Evolutionary conservation across 2,113 vertebrate genomes (phyloP).

Genomic region (Caracal caracal): DNA sequence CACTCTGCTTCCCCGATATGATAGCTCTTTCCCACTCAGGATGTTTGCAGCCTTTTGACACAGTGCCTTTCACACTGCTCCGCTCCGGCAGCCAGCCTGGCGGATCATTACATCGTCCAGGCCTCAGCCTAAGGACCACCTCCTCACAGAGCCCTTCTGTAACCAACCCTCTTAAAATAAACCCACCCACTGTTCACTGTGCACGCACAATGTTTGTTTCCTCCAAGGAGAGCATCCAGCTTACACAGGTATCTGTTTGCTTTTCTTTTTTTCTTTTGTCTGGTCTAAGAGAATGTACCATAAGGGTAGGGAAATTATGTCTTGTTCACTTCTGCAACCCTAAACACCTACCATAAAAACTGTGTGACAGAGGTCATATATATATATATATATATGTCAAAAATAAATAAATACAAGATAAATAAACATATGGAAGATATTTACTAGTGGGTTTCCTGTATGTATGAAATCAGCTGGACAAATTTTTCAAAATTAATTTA

Average conservation of each 20-base stretch:
- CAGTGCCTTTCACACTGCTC: rapidly evolving
- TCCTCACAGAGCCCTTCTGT: background rate
- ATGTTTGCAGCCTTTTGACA: rapidly evolving
- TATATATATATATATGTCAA: background rate
- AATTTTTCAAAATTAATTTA: background rate
- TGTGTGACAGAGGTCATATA: background rate
- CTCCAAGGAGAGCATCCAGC: background rate
- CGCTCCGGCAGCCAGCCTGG: background rate
- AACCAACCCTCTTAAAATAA: rapidly evolving
- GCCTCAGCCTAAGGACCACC: background rate
- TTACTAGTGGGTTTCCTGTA: background rate
- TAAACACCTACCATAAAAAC: background rate
- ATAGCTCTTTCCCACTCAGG: too few relatives aligned
- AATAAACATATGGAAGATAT: background rate
- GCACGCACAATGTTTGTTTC: rapidly evolving
- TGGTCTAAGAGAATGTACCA: background rate
- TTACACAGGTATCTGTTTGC: too few relatives aligned
- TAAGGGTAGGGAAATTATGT: background rate
- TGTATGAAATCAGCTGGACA: background rate
- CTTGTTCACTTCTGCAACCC: background rate
- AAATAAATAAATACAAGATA: background rate
- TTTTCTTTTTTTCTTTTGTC: background rate
- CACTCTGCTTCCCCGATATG: rapidly evolving
- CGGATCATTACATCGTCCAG: background rate
- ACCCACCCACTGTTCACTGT: too few relatives aligned